Evolutionary conservation across 1,140 invertebrate species (phyloP).

Genomic region (Drosophila virilis): DNA sequence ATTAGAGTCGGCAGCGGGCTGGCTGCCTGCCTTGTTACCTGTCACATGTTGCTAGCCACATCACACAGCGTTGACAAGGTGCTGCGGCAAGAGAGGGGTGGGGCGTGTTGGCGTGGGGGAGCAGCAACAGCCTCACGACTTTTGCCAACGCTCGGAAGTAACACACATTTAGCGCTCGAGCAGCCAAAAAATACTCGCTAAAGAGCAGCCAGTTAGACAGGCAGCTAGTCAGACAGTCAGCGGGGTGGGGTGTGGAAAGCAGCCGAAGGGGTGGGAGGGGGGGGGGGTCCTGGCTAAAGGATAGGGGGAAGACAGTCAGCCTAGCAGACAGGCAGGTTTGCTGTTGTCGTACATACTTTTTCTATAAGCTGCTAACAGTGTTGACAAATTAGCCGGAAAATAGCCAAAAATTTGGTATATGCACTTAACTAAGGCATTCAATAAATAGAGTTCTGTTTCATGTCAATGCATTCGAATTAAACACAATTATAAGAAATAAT

Average conservation of each 20-base stretch:
- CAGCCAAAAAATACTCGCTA: slow-evolving; percentile 60
- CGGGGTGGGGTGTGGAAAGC: slow-evolving; percentile 36
- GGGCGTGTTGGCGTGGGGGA: background rate
- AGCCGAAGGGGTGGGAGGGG: slow-evolving; percentile 31
- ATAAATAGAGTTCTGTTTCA: too few relatives aligned
- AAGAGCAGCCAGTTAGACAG: slow-evolving; percentile 52
- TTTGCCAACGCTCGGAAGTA: slow-evolving; percentile 70
- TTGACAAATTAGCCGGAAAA: slow-evolving; percentile 17
- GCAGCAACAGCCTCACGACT: slow-evolving; percentile 60
- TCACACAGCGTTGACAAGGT: slow-evolving; percentile 28
- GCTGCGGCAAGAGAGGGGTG: background rate
- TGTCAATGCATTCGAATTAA: too few relatives aligned
- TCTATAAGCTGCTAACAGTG: slow-evolving; percentile 13
- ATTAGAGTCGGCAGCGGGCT: slow-evolving; percentile 64
- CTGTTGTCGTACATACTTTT: slow-evolving; percentile 23
- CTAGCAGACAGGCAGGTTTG: slow-evolving; percentile 43
- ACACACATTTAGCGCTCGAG: slow-evolving; percentile 78
- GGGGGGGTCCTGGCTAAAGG: slow-evolving; percentile 18
- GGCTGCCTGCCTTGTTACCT: slow-evolving; percentile 65
- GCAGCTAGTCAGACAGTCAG: slow-evolving; percentile 30
- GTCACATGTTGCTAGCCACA: slow-evolving; percentile 66
- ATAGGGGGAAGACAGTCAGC: slow-evolving; percentile 15
- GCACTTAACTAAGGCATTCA: too few relatives aligned
- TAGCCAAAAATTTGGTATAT: background rate
- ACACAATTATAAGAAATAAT: too few relatives aligned